Evolutionary conservation across 2,113 vertebrate genomes (phyloP).

Genomic region (Corythaixoides concolor): DNA sequence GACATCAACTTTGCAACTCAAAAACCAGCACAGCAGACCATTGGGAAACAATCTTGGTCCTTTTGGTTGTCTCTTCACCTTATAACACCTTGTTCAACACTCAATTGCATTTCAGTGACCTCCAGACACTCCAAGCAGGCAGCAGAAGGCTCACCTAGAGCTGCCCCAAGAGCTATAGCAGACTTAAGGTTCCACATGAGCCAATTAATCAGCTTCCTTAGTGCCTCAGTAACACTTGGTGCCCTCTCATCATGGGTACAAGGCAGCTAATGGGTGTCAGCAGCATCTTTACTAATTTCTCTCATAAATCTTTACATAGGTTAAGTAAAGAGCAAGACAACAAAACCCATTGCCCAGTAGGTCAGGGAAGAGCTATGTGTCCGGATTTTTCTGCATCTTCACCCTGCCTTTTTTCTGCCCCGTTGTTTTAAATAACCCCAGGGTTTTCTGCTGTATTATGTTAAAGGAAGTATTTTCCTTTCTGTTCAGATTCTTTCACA

Average conservation of each 20-base stretch:
- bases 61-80: neutral
- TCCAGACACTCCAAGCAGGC: neutral
- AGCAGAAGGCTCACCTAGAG: neutral
- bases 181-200: neutral
- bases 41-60: neutral
- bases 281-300: neutral
- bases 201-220: neutral
- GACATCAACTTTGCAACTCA: neutral
- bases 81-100: rapidly evolving
- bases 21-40: too few species aligned
- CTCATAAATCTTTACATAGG: neutral
- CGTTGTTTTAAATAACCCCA: neutral
- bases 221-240: neutral
- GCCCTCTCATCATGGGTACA: neutral
- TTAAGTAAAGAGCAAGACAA: neutral
- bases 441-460: neutral
- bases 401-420: neutral
- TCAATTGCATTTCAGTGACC: neutral
- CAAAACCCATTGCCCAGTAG: neutral
- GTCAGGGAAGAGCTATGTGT: neutral
- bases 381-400: neutral
- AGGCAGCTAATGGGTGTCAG: neutral
- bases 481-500: neutral
- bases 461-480: neutral
- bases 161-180: neutral